A percentile compares a stretch with the other conserved stretches of the same genome.
Conservation (phyloP, 2,113 vertebrate genomes). For the Xenopus borealis region DNA sequence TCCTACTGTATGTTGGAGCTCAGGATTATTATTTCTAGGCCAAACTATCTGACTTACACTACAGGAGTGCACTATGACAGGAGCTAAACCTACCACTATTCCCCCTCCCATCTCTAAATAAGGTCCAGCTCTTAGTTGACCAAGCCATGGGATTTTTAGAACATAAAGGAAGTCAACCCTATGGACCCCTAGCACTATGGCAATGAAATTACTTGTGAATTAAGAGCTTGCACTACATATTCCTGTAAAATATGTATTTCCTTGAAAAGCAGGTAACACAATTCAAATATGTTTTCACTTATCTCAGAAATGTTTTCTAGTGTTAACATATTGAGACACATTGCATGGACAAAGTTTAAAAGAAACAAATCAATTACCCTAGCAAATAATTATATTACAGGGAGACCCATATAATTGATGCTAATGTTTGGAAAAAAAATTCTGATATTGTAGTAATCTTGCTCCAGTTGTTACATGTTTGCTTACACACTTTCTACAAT, state of each 20-base stretch:
- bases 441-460: background rate
- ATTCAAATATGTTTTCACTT: background rate
- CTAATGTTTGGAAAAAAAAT: background rate
- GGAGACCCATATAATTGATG: background rate
- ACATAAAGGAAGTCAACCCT: background rate
- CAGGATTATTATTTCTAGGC: too few species aligned
- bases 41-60: too few species aligned
- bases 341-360: background rate
- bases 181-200: background rate
- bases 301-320: background rate
- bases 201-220: background rate
- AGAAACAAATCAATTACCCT: background rate
- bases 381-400: background rate
- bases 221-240: conserved; percentile 14
- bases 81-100: too few species aligned
- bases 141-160: background rate
- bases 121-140: too few species aligned
- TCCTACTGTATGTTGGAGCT: too few species aligned
- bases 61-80: too few species aligned
- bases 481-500: background rate
- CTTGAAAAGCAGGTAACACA: background rate
- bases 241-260: background rate
- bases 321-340: background rate
- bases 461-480: conserved; percentile 11
- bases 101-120: too few species aligned